Evolutionary conservation across 1,140 invertebrate genomes (phyloP).

Genomic region (Drosophila parabipectinata): DNA sequence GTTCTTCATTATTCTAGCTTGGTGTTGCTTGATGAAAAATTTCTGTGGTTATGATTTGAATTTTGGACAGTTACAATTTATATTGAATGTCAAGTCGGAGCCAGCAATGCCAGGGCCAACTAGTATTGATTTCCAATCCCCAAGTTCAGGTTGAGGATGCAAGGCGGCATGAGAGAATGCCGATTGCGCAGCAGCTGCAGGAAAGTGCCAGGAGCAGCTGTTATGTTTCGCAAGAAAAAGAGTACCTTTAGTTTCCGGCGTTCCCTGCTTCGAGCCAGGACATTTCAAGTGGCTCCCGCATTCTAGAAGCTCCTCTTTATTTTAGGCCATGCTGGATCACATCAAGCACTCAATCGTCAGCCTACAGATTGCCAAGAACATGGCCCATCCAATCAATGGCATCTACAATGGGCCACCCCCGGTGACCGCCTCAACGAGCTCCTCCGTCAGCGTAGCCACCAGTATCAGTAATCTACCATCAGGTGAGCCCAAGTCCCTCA

Average conservation of each 20-base stretch:
- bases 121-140: slow-evolving; percentile 61
- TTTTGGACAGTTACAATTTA: neutral
- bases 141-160: slow-evolving; percentile 72
- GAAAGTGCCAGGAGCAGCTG: slow-evolving; percentile 20
- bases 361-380: slow-evolving; percentile 98
- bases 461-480: slow-evolving; percentile 16
- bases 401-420: slow-evolving; percentile 88
- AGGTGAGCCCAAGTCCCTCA: slow-evolving; percentile 36
- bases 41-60: neutral
- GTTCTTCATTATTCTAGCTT: neutral
- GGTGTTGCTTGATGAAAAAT: neutral
- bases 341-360: slow-evolving; percentile 99
- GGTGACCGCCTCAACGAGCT: slow-evolving; percentile 41
- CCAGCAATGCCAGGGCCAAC: slow-evolving; percentile 5
- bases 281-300: neutral
- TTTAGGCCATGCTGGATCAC: slow-evolving; percentile 93
- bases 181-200: slow-evolving; percentile 23
- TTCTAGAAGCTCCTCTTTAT: slow-evolving; percentile 22
- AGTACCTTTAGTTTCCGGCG: too few relatives aligned
- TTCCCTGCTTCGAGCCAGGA: too few relatives aligned
- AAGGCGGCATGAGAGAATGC: slow-evolving; percentile 31
- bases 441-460: slow-evolving; percentile 37
- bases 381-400: slow-evolving; percentile 93
- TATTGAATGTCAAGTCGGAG: neutral
- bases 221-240: neutral